phyloP scores from a whole-genome alignment of 2,888 invertebrate genomes.

The Luperina nickerlii region DNA sequence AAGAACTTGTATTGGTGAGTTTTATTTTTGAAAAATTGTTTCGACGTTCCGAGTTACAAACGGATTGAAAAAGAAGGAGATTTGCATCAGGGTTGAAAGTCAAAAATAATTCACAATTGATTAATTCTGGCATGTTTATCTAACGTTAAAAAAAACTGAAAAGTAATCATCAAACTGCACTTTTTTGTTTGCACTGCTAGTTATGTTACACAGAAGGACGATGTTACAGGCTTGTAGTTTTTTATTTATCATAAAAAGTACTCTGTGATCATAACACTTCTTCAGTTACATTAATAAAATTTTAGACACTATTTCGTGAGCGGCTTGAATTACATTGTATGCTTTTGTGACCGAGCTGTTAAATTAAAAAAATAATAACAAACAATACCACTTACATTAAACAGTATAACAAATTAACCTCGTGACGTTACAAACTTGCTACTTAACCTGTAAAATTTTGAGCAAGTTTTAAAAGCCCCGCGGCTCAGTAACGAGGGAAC shows the following conservation, averaged over 20 bases:
- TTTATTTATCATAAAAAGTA: no score
- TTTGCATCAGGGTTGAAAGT: not conserved
- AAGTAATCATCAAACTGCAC: not conserved
- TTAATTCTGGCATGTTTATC: not conserved
- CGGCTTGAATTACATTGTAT: not conserved
- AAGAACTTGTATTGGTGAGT: conserved; percentile 74
- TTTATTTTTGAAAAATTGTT: not conserved
- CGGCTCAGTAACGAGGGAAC: conserved; percentile 24
- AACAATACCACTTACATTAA: not conserved
- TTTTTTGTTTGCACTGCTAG: not conserved
- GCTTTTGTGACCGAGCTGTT: conserved; percentile 18
- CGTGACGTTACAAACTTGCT: conserved; percentile 23
- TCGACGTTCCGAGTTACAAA: not conserved
- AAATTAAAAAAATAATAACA: not conserved
- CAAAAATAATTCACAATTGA: not conserved
- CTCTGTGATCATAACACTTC: not conserved
- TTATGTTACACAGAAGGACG: not conserved
- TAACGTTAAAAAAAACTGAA: not conserved
- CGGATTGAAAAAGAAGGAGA: not conserved
- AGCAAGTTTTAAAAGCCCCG: conserved; percentile 47
- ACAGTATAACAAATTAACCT: conserved; percentile 34
- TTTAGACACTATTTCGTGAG: not conserved
- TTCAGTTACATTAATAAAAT: not conserved
- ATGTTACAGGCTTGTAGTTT: not conserved
- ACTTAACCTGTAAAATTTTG: conserved; percentile 31